A percentile compares a stretch with the other conserved stretches of the same genome.
These are phyloP conservation scores for Myotis yumanensis DNA, from an alignment of 2,113 vertebrate species.

Conservation along the genomic window DNA sequence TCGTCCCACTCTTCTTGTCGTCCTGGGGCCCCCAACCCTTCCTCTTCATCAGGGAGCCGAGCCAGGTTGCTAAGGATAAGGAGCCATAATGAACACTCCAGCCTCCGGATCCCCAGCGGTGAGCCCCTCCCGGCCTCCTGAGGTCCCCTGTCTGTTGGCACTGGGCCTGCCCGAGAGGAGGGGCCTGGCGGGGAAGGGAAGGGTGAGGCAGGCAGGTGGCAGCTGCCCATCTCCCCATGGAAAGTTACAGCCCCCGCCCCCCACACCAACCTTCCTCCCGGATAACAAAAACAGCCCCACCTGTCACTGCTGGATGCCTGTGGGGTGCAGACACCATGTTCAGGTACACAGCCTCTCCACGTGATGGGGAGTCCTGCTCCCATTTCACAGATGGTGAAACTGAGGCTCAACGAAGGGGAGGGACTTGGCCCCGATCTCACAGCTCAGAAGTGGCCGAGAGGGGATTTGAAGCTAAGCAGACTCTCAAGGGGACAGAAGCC, in stretches of 20 bases:
- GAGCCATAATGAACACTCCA: background rate
- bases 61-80: background rate
- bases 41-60: background rate
- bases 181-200: background rate
- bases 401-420: background rate
- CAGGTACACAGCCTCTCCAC: background rate
- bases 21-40: background rate
- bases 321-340: rapidly evolving
- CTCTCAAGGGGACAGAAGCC: background rate
- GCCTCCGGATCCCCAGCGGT: no score
- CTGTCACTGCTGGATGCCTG: rapidly evolving
- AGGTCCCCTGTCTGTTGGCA: background rate
- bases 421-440: background rate
- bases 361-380: background rate
- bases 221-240: background rate
- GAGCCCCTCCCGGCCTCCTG: background rate
- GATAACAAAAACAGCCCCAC: background rate
- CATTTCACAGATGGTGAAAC: background rate
- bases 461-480: background rate
- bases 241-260: background rate
- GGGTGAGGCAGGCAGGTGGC: background rate
- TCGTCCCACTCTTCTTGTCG: no score
- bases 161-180: background rate
- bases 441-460: background rate
- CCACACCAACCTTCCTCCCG: background rate